Evolutionary conservation across 1,140 invertebrate species (phyloP).

Genomic region (Trialeurodes vaporariorum): DNA sequence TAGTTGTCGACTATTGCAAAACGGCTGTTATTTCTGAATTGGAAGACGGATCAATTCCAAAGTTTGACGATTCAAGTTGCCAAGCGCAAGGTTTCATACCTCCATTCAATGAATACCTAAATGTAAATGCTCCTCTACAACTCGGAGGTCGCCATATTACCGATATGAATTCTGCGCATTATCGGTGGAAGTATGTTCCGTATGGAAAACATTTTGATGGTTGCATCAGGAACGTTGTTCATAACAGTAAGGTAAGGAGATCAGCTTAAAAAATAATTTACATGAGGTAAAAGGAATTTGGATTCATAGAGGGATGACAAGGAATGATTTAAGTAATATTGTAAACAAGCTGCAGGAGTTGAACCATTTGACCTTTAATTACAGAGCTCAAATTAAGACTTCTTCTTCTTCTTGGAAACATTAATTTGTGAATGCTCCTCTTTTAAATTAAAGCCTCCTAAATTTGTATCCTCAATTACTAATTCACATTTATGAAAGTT

Average conservation of each 20-base stretch:
- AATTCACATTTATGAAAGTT: too few relatives aligned
- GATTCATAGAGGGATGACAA: too few relatives aligned
- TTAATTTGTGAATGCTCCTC: too few relatives aligned
- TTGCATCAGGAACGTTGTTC: slow-evolving; percentile 87
- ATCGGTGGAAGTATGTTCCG: slow-evolving; percentile 77
- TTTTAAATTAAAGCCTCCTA: too few relatives aligned
- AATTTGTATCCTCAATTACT: too few relatives aligned
- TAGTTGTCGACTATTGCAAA: slow-evolving; percentile 86
- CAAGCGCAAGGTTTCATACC: slow-evolving; percentile 78
- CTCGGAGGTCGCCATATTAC: slow-evolving; percentile 81
- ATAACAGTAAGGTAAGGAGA: slow-evolving; percentile 71
- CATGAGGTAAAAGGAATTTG: too few relatives aligned
- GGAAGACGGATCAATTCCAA: slow-evolving; percentile 72
- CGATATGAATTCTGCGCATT: slow-evolving; percentile 71
- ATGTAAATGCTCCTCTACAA: slow-evolving; percentile 90
- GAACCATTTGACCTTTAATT: too few relatives aligned
- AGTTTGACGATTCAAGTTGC: slow-evolving; percentile 77
- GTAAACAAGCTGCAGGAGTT: too few relatives aligned
- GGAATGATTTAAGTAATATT: too few relatives aligned
- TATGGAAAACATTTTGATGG: slow-evolving; percentile 83
- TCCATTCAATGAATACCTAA: slow-evolving; percentile 91
- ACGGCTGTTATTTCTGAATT: slow-evolving; percentile 72
- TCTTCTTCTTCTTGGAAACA: too few relatives aligned
- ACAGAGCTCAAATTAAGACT: too few relatives aligned
- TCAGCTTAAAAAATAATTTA: too few relatives aligned